Percentiles rank a stretch among this genome's conserved stretches.
Evolutionary conservation across 1,140 invertebrate genomes (phyloP).

Genomic region (Ridgeia piscesae): DNA sequence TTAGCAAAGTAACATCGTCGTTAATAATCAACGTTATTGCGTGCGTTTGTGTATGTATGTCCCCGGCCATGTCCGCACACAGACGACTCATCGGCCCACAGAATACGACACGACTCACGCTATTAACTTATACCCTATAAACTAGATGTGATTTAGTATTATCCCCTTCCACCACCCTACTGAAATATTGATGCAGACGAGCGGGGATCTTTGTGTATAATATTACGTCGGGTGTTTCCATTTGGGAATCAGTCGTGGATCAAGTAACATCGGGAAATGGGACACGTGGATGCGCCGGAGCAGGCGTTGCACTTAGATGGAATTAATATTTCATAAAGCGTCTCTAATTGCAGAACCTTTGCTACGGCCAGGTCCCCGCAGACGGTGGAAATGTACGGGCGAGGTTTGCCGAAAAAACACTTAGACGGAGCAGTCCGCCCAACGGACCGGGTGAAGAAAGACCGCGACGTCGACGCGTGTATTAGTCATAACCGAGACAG

Average conservation of each 20-base stretch:
- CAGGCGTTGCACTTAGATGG: not conserved
- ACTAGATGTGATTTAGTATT: not conserved
- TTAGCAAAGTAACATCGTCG: too few species aligned
- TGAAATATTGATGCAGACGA: not conserved
- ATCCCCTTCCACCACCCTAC: not conserved
- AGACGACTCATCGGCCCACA: too few species aligned
- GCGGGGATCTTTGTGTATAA: not conserved
- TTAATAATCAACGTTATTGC: too few species aligned
- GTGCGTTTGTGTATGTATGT: too few species aligned
- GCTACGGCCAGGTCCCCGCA: not conserved
- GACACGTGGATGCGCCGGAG: not conserved
- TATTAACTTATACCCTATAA: not conserved
- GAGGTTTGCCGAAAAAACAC: not conserved
- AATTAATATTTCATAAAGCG: not conserved
- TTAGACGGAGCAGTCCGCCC: not conserved
- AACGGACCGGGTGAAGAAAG: not conserved
- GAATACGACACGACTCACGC: not conserved
- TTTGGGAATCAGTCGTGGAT: not conserved
- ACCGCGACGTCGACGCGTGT: not conserved
- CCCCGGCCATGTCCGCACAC: too few species aligned
- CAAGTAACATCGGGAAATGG: not conserved
- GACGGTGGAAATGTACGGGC: not conserved
- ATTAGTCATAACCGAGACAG: too few species aligned
- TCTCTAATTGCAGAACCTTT: slow-evolving; percentile 5
- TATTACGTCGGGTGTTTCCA: not conserved